phyloP scores from a whole-genome alignment of 1,140 invertebrate genomes.

The Chymomyza costata region DNA sequence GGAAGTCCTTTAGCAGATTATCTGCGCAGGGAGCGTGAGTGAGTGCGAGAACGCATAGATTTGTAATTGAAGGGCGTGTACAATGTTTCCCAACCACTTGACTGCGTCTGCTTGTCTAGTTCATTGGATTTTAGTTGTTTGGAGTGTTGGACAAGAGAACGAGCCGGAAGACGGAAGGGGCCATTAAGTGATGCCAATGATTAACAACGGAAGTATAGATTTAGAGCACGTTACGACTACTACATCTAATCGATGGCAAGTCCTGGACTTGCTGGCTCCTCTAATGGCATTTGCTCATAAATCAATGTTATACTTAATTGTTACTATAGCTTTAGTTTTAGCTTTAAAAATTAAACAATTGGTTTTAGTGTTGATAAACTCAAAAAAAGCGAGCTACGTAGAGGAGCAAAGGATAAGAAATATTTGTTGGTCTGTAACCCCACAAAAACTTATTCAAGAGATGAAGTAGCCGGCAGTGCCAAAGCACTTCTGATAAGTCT shows the following conservation, averaged over 20 bases:
- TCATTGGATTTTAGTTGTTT: conserved; percentile 33
- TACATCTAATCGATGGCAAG: conserved; percentile 51
- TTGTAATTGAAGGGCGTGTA: conserved; percentile 75
- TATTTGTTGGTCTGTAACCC: too few species aligned
- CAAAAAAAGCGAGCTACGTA: too few species aligned
- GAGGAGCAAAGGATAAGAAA: too few species aligned
- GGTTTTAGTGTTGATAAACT: too few species aligned
- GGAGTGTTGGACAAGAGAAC: conserved; percentile 11
- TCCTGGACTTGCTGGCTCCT: conserved; percentile 20
- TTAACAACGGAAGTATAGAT: conserved; percentile 75
- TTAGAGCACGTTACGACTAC: conserved; percentile 34
- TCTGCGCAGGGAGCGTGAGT: conserved; percentile 36
- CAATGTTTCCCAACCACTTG: conserved; percentile 33
- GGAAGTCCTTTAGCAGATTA: conserved; percentile 75
- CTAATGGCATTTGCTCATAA: conserved; percentile 71
- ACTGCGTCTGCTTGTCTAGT: conserved; percentile 31
- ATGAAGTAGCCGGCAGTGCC: too few species aligned
- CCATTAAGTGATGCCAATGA: conserved; percentile 75
- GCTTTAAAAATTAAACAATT: too few species aligned
- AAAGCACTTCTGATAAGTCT: too few species aligned
- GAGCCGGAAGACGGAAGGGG: conserved; percentile 54
- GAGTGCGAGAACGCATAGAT: conserved; percentile 38
- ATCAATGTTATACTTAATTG: conserved; percentile 53
- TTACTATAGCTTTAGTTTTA: too few species aligned
- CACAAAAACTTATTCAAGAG: too few species aligned